Evolutionary conservation across 2,113 vertebrate genomes (phyloP).

Genomic region (Dicaeum eximium): DNA sequence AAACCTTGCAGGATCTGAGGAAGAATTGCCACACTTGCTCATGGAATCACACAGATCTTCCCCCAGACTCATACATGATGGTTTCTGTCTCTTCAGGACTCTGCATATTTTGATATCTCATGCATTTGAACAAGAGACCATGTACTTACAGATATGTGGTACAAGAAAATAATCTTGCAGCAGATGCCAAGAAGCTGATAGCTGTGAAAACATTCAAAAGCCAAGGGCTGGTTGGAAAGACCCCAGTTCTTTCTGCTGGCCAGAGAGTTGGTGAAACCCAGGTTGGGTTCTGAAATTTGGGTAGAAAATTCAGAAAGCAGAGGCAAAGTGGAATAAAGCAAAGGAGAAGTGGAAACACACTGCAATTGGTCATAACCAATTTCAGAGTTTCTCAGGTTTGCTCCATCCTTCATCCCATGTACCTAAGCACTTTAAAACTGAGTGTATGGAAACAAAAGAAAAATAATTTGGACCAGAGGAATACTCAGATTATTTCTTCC

Average conservation of each 20-base stretch:
- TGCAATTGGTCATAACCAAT: neutral
- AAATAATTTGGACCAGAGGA: neutral
- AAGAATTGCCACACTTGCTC: neutral
- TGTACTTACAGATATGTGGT: fast-evolving
- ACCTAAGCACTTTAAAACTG: neutral
- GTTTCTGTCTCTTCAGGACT: neutral
- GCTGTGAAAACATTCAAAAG: neutral
- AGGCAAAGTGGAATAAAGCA: neutral
- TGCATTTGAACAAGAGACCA: neutral
- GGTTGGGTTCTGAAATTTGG: neutral
- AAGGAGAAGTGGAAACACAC: neutral
- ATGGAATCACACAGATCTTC: neutral
- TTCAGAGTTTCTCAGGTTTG: neutral
- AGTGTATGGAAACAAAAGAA: neutral
- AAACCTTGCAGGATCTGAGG: neutral
- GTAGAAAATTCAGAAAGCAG: neutral
- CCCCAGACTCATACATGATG: neutral
- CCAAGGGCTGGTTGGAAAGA: neutral
- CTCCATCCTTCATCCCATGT: neutral
- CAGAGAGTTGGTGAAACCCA: neutral
- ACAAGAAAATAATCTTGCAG: neutral
- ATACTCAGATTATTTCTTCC: neutral
- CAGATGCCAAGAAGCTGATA: neutral
- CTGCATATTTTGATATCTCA: neutral
- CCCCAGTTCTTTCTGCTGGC: neutral